These are phyloP conservation scores for Nowickia ferox DNA, from an alignment of 2,888 invertebrate genomes.

Conservation along the genomic window DNA sequence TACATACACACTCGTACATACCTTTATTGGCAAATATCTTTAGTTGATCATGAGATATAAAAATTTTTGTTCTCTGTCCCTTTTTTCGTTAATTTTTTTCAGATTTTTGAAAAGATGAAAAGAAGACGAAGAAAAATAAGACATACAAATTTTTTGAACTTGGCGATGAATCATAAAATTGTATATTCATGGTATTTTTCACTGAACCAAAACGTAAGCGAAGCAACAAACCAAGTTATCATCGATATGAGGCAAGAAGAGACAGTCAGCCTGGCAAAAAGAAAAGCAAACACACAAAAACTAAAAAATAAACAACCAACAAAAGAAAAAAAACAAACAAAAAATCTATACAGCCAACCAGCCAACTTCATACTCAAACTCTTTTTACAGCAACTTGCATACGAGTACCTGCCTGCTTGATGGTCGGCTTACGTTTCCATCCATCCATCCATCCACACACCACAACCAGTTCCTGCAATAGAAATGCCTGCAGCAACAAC, in stretches of 20 bases:
- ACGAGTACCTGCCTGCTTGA: slow-evolving; percentile 22
- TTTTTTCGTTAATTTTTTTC: neutral
- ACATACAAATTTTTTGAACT: slow-evolving; percentile 67
- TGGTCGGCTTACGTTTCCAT: slow-evolving; percentile 45
- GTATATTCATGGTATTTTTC: slow-evolving; percentile 65
- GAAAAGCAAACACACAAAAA: neutral
- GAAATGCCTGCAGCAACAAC: slow-evolving; percentile 58
- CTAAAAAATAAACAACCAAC: neutral
- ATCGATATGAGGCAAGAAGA: slow-evolving; percentile 20
- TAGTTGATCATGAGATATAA: slow-evolving; percentile 52
- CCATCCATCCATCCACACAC: slow-evolving; percentile 25
- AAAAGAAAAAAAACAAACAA: neutral
- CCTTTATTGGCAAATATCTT: slow-evolving; percentile 52
- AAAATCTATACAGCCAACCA: neutral
- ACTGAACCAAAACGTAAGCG: slow-evolving; percentile 48
- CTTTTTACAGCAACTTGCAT: slow-evolving; percentile 13
- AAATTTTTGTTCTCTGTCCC: slow-evolving; percentile 2
- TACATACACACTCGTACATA: slow-evolving; percentile 6
- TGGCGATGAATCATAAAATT: slow-evolving; percentile 72
- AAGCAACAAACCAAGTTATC: slow-evolving; percentile 24
- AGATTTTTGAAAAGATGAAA: slow-evolving; percentile 23
- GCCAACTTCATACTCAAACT: slow-evolving; percentile 42
- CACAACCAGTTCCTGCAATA: slow-evolving; percentile 60
- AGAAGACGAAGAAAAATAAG: slow-evolving; percentile 62
- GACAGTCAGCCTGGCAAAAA: slow-evolving; percentile 29